phyloP scores from a whole-genome alignment of 1,140 invertebrate species.

The Andrena cerasifolii region DNA sequence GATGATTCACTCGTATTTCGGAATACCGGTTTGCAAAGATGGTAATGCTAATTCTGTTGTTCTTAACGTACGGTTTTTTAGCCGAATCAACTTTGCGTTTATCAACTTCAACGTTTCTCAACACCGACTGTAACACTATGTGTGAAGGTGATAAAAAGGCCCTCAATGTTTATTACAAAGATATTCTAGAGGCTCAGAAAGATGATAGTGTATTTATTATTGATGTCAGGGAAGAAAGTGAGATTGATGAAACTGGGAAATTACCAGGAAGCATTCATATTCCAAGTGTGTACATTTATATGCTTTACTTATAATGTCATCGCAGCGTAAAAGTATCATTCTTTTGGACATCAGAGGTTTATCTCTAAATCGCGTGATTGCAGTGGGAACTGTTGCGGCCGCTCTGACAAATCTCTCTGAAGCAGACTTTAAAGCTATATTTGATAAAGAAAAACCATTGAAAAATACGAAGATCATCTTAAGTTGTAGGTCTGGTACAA shows the following conservation, averaged over 20 bases:
- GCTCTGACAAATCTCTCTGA: slow-evolving; percentile 67
- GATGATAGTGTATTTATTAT: slow-evolving; percentile 81
- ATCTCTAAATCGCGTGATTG: background rate
- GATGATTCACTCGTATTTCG: background rate
- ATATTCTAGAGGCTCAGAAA: slow-evolving; percentile 76
- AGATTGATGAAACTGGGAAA: slow-evolving; percentile 85
- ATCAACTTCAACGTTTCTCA: slow-evolving; percentile 13
- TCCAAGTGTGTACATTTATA: slow-evolving; percentile 83
- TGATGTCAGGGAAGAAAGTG: slow-evolving; percentile 86
- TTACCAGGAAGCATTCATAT: slow-evolving; percentile 88
- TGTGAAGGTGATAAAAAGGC: slow-evolving; percentile 39
- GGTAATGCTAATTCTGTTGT: background rate
- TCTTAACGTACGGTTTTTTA: slow-evolving; percentile 14
- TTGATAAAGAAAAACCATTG: slow-evolving; percentile 82
- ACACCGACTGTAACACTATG: background rate
- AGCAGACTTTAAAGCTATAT: slow-evolving; percentile 79
- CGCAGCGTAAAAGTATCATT: background rate
- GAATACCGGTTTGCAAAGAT: background rate
- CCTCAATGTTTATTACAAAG: slow-evolving; percentile 73
- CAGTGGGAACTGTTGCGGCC: slow-evolving; percentile 75
- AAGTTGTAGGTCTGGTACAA: slow-evolving; percentile 84
- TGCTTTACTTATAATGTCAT: slow-evolving; percentile 14
- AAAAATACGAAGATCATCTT: slow-evolving; percentile 84
- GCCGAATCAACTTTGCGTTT: slow-evolving; percentile 29
- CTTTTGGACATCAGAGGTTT: background rate